phyloP scores from a whole-genome alignment of 2,113 vertebrate genomes.

The Callochromis pleurospilus region DNA sequence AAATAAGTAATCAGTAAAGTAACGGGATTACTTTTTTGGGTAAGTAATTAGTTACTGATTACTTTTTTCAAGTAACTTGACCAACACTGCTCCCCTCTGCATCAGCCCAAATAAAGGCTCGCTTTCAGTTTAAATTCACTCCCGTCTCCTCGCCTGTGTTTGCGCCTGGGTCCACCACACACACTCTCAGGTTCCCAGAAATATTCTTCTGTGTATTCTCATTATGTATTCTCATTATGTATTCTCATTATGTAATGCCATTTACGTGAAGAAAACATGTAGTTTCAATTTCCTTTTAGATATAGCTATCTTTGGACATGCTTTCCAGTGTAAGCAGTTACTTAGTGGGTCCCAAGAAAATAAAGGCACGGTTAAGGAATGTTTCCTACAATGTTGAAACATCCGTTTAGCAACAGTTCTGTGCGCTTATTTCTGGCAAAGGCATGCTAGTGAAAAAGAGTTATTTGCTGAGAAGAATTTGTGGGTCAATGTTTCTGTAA shows the following conservation, averaged over 20 bases:
- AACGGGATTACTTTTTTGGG: too few relatives aligned
- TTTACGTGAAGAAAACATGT: neutral
- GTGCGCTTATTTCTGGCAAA: neutral
- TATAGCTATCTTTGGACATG: neutral
- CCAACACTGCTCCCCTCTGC: too few relatives aligned
- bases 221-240: neutral
- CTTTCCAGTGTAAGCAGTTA: neutral
- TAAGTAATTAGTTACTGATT: too few relatives aligned
- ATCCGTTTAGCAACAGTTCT: slow-evolving; percentile 20
- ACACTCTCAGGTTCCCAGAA: neutral
- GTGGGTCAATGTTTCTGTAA: slow-evolving; percentile 5
- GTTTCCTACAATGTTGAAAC: slow-evolving; percentile 30
- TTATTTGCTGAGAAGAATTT: slow-evolving; percentile 15
- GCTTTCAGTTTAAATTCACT: too few relatives aligned
- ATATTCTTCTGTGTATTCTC: neutral
- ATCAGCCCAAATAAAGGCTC: too few relatives aligned
- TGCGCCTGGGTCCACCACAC: too few relatives aligned
- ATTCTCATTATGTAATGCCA: neutral
- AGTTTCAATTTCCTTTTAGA: neutral
- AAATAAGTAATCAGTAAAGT: too few relatives aligned
- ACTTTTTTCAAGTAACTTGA: too few relatives aligned
- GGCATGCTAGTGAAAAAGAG: neutral
- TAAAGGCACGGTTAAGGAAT: neutral
- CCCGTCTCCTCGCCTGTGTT: too few relatives aligned
- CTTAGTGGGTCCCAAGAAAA: neutral